Conservation (phyloP, 2,797 vertebrate species). For the Pangasius macronema region DNA sequence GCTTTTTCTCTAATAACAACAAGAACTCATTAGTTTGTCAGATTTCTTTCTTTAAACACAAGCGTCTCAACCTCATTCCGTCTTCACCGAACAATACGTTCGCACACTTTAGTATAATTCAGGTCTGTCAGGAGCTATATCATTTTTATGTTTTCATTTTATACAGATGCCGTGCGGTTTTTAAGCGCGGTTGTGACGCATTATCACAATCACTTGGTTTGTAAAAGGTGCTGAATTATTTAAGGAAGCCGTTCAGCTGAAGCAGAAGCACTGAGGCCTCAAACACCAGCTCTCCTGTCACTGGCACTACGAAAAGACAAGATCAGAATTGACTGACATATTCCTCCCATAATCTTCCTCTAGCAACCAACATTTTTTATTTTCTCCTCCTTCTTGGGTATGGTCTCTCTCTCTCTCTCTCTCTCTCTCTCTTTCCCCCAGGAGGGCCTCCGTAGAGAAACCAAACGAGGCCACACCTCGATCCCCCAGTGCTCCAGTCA, state of each 20-base stretch:
- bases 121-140: background rate
- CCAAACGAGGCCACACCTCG: constrained; percentile 42
- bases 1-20: constrained; percentile 47
- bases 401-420: background rate
- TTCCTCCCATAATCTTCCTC: background rate
- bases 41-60: constrained; percentile 42
- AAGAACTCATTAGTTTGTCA: constrained; percentile 48
- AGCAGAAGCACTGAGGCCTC: background rate
- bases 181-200: background rate
- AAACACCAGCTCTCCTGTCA: constrained; percentile 19
- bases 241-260: background rate
- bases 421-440: constrained; percentile 21
- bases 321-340: constrained; percentile 28
- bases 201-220: background rate
- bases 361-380: background rate
- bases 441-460: constrained; percentile 36
- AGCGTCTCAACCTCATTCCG: constrained; percentile 10
- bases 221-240: constrained; percentile 15
- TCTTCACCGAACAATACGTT: constrained; percentile 23
- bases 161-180: background rate
- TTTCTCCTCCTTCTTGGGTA: background rate
- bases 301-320: background rate
- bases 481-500: constrained; percentile 45
- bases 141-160: background rate
- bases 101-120: background rate